Base-by-base conservation (phyloP, 2,113 vertebrate genomes). In the Phyllopteryx taeniolatus region DNA sequence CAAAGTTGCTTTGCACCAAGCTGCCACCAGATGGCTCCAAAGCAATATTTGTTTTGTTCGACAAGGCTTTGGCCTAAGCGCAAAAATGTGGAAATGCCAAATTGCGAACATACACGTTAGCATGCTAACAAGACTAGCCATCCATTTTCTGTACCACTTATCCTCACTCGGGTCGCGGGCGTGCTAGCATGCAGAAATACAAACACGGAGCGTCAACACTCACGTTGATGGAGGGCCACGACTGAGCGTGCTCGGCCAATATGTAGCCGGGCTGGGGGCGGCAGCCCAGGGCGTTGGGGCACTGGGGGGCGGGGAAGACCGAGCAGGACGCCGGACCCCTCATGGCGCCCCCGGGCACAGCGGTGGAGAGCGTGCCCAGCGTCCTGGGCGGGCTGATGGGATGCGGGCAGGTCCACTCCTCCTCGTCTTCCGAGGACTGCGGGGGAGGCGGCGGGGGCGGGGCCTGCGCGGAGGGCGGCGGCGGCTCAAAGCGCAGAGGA, bases 161-260 rank as follows among this genome's bases (percentile, higher is more conserved):
- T 27, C 27, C 27, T 27, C 27, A 27, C 27, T 27, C 27, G 27
- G 27, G 27, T 27, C 27, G 27, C 27, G 27, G 27, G 27, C 27
- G 27, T 27, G 51, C 51, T 7, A 15, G 49, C 49, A 17, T 51
- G 49, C 49, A 8, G 15, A 19, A 51, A 51, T 51, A 17, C 49
- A 8, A 46, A 12, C 44, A 4, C 19, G 5, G 39, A n/a, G 20
- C 39, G 20, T 53, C 47, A 54, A 54, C 15, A 90, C 97, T 97
- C 89, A 98, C 97, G 0, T 98, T 98, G 79, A 98, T 98, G 8
- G 96, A 98, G 0, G 97, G 97, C 97, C 96, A 99, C 88, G 97
- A 98, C 93, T 98, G 97, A 43, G 97, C 97, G 44, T 98, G 97
- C 77, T 99, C 97, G 0, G 95, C 85, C 8, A 91, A 89, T 74